Percentiles rank a stretch among this genome's conserved stretches.
phyloP scores from a whole-genome alignment of 37 sponge, comb jelly and placozoan genomes.

The Beroe forskalii region DNA sequence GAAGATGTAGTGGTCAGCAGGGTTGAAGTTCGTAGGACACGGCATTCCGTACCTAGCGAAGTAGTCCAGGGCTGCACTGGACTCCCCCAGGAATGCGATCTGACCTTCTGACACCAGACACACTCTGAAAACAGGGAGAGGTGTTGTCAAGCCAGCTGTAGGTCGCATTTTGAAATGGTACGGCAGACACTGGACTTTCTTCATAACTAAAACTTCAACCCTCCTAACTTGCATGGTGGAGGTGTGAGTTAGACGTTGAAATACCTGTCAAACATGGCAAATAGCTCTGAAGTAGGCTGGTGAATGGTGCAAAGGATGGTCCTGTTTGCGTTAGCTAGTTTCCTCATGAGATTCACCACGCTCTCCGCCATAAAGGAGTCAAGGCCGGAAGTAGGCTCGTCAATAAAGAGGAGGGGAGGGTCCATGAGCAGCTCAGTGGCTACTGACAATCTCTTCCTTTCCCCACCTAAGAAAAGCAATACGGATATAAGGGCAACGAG shows the following conservation, averaged over 20 bases:
- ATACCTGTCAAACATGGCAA: slow-evolving; percentile 67
- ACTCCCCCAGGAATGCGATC: slow-evolving; percentile 56
- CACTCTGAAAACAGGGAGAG: too few relatives aligned
- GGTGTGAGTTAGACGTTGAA: too few relatives aligned
- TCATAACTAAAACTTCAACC: too few relatives aligned
- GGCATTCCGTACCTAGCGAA: slow-evolving; percentile 11
- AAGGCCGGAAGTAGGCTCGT: slow-evolving; percentile 73
- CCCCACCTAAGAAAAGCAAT: slow-evolving; percentile 38
- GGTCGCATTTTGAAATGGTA: too few relatives aligned
- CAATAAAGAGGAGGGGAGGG: slow-evolving; percentile 70
- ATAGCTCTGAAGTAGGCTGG: slow-evolving; percentile 72
- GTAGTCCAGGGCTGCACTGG: neutral
- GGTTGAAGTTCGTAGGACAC: slow-evolving; percentile 53
- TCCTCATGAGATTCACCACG: slow-evolving; percentile 67
- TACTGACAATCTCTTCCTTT: slow-evolving; percentile 56
- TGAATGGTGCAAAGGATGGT: slow-evolving; percentile 74
- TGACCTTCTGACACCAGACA: slow-evolving; percentile 52
- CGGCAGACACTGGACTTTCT: too few relatives aligned
- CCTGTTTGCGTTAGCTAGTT: slow-evolving; percentile 66
- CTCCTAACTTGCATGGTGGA: too few relatives aligned
- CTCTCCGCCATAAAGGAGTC: slow-evolving; percentile 72
- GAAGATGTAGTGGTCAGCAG: slow-evolving; percentile 65
- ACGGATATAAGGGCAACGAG: too few relatives aligned
- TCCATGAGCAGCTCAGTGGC: slow-evolving; percentile 68
- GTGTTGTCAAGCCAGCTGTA: too few relatives aligned